phyloP scores from a whole-genome alignment of 64 coral and sea anemone genomes.

The Montipora foliosa region DNA sequence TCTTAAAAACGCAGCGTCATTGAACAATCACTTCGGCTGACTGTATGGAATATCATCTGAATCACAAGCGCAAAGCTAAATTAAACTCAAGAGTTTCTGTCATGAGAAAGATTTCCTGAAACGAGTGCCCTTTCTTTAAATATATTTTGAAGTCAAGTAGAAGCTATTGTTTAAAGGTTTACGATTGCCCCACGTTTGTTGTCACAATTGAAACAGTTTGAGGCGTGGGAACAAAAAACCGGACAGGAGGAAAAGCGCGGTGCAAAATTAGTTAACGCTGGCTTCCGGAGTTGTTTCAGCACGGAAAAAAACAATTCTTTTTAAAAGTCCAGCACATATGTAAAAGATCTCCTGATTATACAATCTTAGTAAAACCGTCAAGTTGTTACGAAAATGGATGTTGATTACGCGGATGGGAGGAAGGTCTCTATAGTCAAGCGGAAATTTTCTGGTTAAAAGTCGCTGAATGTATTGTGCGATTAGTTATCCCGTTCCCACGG shows the following conservation, averaged over 20 bases:
- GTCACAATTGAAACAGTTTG: background rate
- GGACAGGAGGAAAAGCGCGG: background rate
- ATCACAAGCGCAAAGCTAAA: background rate
- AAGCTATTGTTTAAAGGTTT: background rate
- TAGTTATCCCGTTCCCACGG: background rate
- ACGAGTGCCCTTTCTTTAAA: background rate
- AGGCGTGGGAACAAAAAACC: background rate
- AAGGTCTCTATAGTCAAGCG: no score
- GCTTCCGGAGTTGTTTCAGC: slow-evolving; percentile 38
- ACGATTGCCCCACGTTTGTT: background rate
- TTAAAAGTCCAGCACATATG: background rate
- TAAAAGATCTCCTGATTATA: no score
- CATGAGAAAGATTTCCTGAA: background rate
- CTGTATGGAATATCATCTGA: background rate
- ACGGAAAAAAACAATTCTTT: background rate
- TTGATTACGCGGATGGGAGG: no score
- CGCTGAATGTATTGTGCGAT: background rate
- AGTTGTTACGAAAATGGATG: no score
- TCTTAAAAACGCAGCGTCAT: background rate
- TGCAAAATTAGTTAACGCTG: background rate
- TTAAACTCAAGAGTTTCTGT: background rate
- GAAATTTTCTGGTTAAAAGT: no score
- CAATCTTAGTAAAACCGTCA: no score
- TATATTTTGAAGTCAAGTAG: background rate
- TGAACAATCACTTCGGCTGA: background rate